phyloP scores from a whole-genome alignment of 2,888 invertebrate genomes.

The Eupithecia tripunctaria region DNA sequence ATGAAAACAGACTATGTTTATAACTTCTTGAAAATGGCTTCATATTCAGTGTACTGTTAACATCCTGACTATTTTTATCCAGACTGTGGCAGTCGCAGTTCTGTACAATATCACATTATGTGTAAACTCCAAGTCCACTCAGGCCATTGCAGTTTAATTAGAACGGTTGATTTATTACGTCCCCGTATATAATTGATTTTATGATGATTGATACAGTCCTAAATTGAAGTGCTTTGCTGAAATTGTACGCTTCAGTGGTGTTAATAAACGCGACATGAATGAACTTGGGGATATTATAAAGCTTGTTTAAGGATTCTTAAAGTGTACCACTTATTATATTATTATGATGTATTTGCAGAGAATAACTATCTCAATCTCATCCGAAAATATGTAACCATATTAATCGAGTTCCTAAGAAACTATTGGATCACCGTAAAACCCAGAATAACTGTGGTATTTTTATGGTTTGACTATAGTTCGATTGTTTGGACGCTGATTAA shows the following conservation, averaged over 20 bases:
- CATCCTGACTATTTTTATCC: neutral
- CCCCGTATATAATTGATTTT: slow-evolving; percentile 33
- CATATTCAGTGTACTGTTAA: neutral
- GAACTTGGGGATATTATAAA: neutral
- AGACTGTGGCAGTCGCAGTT: slow-evolving; percentile 12
- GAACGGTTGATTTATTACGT: slow-evolving; percentile 42
- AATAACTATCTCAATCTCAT: no score
- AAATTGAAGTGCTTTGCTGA: slow-evolving; percentile 9
- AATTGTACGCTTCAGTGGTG: neutral
- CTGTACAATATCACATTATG: slow-evolving; percentile 43
- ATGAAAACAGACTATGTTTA: no score
- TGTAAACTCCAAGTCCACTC: slow-evolving; percentile 42
- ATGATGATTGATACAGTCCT: slow-evolving; percentile 32
- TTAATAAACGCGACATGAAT: neutral
- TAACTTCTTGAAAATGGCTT: neutral
- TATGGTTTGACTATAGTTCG: no score
- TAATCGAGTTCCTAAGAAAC: no score
- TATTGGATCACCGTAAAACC: no score
- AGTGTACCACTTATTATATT: no score
- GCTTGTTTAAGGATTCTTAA: neutral
- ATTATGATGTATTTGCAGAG: no score
- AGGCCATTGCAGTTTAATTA: slow-evolving; percentile 43
- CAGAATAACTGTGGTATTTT: no score
- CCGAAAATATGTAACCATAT: no score
- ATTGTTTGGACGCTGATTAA: neutral